Conservation (phyloP, 2,797 vertebrate species). For the Ctenosaura bakeri region DNA sequence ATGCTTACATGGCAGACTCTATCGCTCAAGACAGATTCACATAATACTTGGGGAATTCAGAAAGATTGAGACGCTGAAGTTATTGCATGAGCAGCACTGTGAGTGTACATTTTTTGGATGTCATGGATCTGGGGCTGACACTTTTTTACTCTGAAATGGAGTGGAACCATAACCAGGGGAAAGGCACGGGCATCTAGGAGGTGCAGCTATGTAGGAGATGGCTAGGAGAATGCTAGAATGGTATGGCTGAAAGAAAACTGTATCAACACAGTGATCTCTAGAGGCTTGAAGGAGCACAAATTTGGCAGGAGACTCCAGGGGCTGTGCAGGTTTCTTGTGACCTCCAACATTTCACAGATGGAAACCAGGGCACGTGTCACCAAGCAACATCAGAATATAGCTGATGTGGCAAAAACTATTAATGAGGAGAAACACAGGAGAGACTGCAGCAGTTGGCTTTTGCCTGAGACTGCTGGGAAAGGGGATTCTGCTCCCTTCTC, state of each 20-base stretch:
- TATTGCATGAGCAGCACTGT: neutral
- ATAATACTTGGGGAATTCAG: constrained; percentile 5
- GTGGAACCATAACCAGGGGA: neutral
- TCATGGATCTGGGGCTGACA: neutral
- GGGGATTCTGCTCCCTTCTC: too few relatives aligned
- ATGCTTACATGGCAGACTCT: neutral
- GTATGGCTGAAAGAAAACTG: too few relatives aligned
- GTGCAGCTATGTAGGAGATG: neutral
- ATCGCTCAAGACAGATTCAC: neutral
- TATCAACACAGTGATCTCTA: neutral
- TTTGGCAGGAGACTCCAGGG: neutral
- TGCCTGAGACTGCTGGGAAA: too few relatives aligned
- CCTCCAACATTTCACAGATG: too few relatives aligned
- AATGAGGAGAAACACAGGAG: too few relatives aligned
- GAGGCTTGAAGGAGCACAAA: neutral
- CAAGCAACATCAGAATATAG: too few relatives aligned
- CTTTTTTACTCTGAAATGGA: neutral
- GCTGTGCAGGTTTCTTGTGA: too few relatives aligned
- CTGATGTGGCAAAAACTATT: too few relatives aligned
- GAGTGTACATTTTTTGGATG: neutral
- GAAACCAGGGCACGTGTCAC: too few relatives aligned
- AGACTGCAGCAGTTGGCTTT: too few relatives aligned
- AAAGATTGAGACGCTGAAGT: neutral
- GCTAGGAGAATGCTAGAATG: neutral
- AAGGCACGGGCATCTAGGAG: too few relatives aligned